phyloP scores from a whole-genome alignment of 1,140 invertebrate species.

The Neotoxoptera formosana region DNA sequence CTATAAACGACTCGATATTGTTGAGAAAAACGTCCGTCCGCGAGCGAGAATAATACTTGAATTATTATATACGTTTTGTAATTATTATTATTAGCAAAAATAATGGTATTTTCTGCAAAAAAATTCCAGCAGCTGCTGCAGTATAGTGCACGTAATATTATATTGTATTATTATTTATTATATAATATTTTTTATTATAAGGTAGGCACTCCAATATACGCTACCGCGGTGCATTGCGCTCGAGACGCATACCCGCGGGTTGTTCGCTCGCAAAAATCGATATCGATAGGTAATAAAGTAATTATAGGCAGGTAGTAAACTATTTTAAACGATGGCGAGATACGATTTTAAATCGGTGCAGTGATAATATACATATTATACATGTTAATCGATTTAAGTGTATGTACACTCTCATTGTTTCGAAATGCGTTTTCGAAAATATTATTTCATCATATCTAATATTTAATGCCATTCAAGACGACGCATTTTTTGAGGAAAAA shows the following conservation, averaged over 20 bases:
- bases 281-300: neutral
- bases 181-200: neutral
- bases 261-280: neutral
- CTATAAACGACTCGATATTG: neutral
- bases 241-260: neutral
- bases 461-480: neutral
- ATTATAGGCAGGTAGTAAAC: neutral
- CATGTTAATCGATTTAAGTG: neutral
- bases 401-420: neutral
- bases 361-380: neutral
- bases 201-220: neutral
- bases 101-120: neutral
- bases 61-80: neutral
- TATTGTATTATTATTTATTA: no score
- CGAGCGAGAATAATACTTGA: neutral
- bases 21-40: neutral
- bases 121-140: neutral
- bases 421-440: neutral
- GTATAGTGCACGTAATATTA: no score
- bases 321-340: neutral
- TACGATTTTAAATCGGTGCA: neutral
- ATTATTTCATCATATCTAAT: neutral
- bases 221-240: neutral
- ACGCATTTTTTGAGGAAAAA: neutral
- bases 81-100: slow-evolving; percentile 8